Conservation (phyloP, 2,888 invertebrate genomes). For the Pachliopta kotzebuea region DNA sequence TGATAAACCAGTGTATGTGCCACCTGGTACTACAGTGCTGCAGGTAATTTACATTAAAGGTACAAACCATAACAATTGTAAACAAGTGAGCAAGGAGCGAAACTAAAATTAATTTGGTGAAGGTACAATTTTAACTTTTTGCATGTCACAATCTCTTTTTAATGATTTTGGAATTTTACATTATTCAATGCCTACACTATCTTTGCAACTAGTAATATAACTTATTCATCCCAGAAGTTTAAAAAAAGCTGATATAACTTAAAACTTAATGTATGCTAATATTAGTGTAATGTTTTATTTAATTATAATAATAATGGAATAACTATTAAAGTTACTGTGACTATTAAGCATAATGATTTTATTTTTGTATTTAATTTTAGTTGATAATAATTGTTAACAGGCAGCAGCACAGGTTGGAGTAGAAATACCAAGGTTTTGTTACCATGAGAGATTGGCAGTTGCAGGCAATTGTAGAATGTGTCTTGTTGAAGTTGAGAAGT, state of each 20-base stretch:
- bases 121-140: background rate
- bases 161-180: too few species aligned
- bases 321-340: too few species aligned
- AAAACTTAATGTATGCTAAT: too few species aligned
- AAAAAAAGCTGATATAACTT: too few species aligned
- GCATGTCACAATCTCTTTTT: too few species aligned
- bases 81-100: background rate
- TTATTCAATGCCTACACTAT: too few species aligned
- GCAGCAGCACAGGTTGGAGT: slow-evolving; percentile 97
- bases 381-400: slow-evolving; percentile 66
- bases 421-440: slow-evolving; percentile 99
- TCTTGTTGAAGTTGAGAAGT: slow-evolving; percentile 99
- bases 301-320: too few species aligned
- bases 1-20: slow-evolving; percentile 95
- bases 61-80: background rate
- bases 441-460: slow-evolving; percentile 98
- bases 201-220: too few species aligned
- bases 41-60: slow-evolving; percentile 82
- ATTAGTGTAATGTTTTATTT: too few species aligned
- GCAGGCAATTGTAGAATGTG: slow-evolving; percentile 99
- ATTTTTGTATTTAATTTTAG: too few species aligned
- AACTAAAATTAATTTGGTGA: background rate
- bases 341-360: too few species aligned
- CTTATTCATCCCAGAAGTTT: too few species aligned
- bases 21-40: slow-evolving; percentile 97